Evolutionary conservation across 2,888 invertebrate genomes (phyloP).

Genomic region (Criorhina ranunculi): DNA sequence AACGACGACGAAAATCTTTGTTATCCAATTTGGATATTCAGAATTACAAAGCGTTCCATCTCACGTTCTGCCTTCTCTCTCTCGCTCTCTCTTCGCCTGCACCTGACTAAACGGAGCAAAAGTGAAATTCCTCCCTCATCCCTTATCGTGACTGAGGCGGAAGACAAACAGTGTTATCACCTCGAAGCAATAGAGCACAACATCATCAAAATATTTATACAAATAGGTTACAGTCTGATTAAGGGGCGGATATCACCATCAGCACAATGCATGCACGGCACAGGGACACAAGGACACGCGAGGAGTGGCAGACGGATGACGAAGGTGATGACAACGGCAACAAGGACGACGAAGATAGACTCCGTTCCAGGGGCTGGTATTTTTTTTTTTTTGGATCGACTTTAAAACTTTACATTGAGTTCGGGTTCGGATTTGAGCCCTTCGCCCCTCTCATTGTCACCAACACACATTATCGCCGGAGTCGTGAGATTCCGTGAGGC

Average conservation of each 20-base stretch:
- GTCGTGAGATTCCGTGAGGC: conserved; percentile 17
- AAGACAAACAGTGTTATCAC: conserved; percentile 76
- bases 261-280: conserved; percentile 64
- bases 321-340: conserved; percentile 30
- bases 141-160: conserved; percentile 47
- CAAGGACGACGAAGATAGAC: conserved; percentile 20
- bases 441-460: background rate
- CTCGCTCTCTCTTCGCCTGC: background rate
- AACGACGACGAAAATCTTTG: conserved; percentile 70
- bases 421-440: conserved; percentile 1
- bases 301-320: conserved; percentile 39
- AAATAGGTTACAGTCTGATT: conserved; percentile 76
- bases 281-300: conserved; percentile 50
- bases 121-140: background rate
- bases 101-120: conserved; percentile 35
- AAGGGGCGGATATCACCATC: conserved; percentile 75
- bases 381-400: conserved; percentile 52
- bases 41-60: conserved; percentile 67
- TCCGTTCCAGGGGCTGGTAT: conserved; percentile 20
- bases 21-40: conserved; percentile 73
- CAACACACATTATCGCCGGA: conserved; percentile 34
- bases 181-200: conserved; percentile 77
- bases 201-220: conserved; percentile 77
- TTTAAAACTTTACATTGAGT: conserved; percentile 49
- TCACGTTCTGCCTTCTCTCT: background rate